Base-by-base conservation (phyloP, 2,888 invertebrate genomes). In the Chymomyza amoena region DNA sequence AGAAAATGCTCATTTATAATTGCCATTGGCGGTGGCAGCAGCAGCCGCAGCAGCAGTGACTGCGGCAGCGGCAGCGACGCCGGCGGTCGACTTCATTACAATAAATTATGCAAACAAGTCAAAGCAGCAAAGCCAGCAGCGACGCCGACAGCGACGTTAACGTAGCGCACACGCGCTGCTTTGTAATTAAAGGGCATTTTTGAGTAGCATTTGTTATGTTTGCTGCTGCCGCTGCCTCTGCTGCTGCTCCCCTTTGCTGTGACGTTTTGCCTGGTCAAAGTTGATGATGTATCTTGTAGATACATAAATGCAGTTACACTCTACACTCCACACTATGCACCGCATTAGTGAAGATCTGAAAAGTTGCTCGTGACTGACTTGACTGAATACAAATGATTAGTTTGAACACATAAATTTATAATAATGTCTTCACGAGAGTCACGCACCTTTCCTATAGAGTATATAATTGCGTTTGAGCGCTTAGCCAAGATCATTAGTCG, bases 141-240 rank as follows among this genome's bases (percentile, higher is more conserved):
- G 32, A 64, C 70, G 64, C 71, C 61, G 10, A 51, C 71, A 61
- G 36, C 54, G 15, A 32, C 64, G 4, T 7, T 16, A 68, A 13
- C 51, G n/a, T 9, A 6, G 16, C 51, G 18, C 52, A 15, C 57
- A 57, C 10, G 72, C 69, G 50, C 69, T 62, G 32, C 64, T 51
- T 71, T 71, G 79, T 85, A 85, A 82, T 85, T 86, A 82, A 79
- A 79, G 72, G 79, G 61, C 70, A 78, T 82, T 81, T 77, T 70
- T 69, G 68, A 71, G 75, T 61, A 60, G 72, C 73, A 75, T 69
- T 77, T 75, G 71, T 70, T 76, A n/a, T n/a, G n/a, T n/a, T n/a
- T n/a, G n/a, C n/a, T n/a, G n/a, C n/a, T n/a, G n/a, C n/a, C n/a
- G 84, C 86, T 82, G 25, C 3, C 18, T 52, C 18, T 16, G 5